Conservation (phyloP, 2,113 vertebrate genomes). For the Corythaixoides concolor region DNA sequence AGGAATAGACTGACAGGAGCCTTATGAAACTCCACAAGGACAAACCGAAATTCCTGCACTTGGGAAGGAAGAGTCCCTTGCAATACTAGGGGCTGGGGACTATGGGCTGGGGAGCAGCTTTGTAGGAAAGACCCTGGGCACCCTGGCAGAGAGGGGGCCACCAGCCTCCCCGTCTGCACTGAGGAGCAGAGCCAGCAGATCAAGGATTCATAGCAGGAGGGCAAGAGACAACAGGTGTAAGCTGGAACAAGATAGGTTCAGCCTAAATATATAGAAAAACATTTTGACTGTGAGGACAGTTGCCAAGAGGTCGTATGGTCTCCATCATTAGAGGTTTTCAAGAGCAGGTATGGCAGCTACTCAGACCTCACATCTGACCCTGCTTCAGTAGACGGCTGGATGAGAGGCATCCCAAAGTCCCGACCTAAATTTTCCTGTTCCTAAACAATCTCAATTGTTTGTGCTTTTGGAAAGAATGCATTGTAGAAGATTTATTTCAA, state of each 20-base stretch:
- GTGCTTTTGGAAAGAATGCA: not conserved
- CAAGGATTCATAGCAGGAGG: not conserved
- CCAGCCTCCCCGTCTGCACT: not conserved
- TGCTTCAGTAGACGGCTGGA: not conserved
- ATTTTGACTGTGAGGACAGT: not conserved
- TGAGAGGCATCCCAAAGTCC: not conserved
- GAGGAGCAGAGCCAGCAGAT: not conserved
- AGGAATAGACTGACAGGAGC: not conserved
- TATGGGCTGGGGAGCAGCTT: not conserved
- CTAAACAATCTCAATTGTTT: not conserved
- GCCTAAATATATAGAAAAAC: not conserved
- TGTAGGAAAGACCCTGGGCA: not conserved
- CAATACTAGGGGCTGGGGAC: not conserved
- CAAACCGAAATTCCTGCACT: not conserved
- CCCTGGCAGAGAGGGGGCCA: not conserved
- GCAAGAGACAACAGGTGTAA: not conserved
- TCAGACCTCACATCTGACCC: not conserved
- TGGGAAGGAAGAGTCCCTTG: not conserved
- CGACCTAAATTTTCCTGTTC: not conserved
- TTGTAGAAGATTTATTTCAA: not conserved
- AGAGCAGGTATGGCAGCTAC: not conserved
- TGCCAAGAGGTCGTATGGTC: not conserved
- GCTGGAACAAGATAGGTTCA: not conserved
- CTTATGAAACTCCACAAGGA: not conserved
- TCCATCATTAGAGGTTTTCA: not conserved